Percentiles rank a stretch among this genome's conserved stretches.
phyloP scores from a whole-genome alignment of 2,888 invertebrate genomes.

The Chalcosyrphus nemorum region DNA sequence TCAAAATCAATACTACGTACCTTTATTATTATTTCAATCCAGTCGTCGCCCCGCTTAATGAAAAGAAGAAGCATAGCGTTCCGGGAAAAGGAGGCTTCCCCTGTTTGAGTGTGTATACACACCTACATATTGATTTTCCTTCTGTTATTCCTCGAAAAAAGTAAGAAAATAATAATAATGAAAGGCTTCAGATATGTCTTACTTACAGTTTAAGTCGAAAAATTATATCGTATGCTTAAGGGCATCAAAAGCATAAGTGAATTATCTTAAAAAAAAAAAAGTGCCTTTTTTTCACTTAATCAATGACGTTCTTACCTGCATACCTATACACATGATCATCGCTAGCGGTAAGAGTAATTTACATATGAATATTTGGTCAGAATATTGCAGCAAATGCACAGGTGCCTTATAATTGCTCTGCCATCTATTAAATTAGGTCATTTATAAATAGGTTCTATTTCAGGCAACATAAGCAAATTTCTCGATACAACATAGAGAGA shows the following conservation, averaged over 20 bases:
- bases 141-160: not conserved
- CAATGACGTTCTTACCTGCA: not conserved
- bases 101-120: constrained; percentile 4
- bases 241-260: constrained; percentile 32
- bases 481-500: not conserved
- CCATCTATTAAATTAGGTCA: constrained; percentile 67
- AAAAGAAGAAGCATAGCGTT: constrained; percentile 50
- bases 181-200: not conserved
- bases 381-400: constrained; percentile 31
- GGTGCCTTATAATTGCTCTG: constrained; percentile 51
- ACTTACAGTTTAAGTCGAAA: constrained; percentile 16
- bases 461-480: constrained; percentile 18
- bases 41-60: constrained; percentile 46
- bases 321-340: not conserved
- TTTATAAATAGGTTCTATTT: constrained; percentile 69
- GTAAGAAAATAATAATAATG: not conserved
- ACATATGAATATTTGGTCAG: not conserved
- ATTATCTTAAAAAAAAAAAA: constrained; percentile 27
- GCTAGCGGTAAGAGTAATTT: not conserved
- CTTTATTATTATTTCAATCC: constrained; percentile 66
- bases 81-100: constrained; percentile 8
- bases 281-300: constrained; percentile 14
- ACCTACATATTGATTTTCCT: constrained; percentile 56
- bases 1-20: constrained; percentile 66
- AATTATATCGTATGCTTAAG: not conserved